Evolutionary conservation across 1,140 invertebrate genomes (phyloP).

Genomic region (Archegozetes longisetosus): DNA sequence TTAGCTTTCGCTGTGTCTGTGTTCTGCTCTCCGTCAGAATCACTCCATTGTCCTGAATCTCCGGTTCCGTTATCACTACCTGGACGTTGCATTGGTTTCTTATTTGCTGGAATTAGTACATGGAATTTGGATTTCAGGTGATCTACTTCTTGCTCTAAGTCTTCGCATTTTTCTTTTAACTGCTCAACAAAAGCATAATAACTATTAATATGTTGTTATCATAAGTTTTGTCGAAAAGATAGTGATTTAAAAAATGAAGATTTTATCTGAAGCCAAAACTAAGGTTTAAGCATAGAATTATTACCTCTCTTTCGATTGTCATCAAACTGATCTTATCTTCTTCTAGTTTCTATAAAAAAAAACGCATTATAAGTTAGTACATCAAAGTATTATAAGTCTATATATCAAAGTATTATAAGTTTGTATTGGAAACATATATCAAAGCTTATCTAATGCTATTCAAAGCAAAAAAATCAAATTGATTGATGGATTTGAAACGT

Average conservation of each 20-base stretch:
- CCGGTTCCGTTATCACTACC: conserved; percentile 8
- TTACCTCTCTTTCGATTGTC: conserved; percentile 49
- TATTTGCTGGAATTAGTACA: background rate
- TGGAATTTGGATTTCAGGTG: conserved; percentile 2
- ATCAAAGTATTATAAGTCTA: too few species aligned
- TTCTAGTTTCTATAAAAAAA: conserved; percentile 45
- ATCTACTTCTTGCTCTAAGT: conserved; percentile 19
- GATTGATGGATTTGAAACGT: too few species aligned
- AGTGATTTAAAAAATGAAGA: too few species aligned
- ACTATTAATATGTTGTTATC: background rate
- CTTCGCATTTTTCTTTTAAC: conserved; percentile 21
- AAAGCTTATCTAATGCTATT: too few species aligned
- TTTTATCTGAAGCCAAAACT: too few species aligned
- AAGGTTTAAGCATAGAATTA: too few species aligned
- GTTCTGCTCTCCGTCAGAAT: background rate
- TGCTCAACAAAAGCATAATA: conserved; percentile 1
- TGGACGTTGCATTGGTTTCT: background rate
- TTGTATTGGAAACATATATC: too few species aligned
- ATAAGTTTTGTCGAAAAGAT: background rate
- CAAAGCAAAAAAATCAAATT: too few species aligned
- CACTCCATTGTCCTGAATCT: conserved; percentile 11
- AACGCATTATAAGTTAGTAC: conserved; percentile 8
- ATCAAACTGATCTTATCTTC: conserved; percentile 56
- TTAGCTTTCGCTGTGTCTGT: background rate
- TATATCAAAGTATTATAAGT: too few species aligned